Base-by-base conservation (phyloP, 2,797 vertebrate genomes). In the Bothrops alternatus region DNA sequence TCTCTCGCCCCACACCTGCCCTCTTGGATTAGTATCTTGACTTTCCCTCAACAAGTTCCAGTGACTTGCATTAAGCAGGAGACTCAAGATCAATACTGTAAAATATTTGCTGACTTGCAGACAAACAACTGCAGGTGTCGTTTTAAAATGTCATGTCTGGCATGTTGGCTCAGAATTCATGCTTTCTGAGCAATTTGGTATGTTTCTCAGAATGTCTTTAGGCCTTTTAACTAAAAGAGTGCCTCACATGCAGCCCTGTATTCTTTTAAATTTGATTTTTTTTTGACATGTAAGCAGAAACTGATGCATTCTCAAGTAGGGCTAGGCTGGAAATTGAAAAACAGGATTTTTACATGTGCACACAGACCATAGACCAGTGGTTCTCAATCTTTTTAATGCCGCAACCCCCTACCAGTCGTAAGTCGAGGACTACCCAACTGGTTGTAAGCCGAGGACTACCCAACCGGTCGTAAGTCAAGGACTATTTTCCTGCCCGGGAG, bases 1-100 rank as follows among this genome's bases (percentile, higher is more conserved):
- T 94, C 94, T 93, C 58, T 89, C 42, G 23, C 18, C 56, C 57
- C 28, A 50, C 91, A 87, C 88, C 82, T 37, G 32, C 65, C 82
- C 50, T 55, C 42, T 16, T 73, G 55, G 47, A 56, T 42, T n/a
- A 47, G 37, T 37, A 55, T 26, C 88, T 78, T 65, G 37, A 6
- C 23, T 86, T 50, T 87, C 61, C 47, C 37, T n/a, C 42, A 53
- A 18, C 32, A 58, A 12, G 57, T 42, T 65, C 50, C 26, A 6
- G 11, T 25, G 10, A 18, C 18, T 50, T 85, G 37, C 26, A 23
- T 63, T 90, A 32, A 56, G 11, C 28, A 8, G n/a, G 61, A 88
- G 28, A 26, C 82, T 86, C 3, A 63, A 86, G 60, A 87, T 61
- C 61, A 25, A 65, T 60, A 61, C 25, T 32, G 56, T 61, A 82